These are phyloP conservation scores for Psittacula echo DNA, from an alignment of 2,797 vertebrate genomes.

Conservation along the genomic window DNA sequence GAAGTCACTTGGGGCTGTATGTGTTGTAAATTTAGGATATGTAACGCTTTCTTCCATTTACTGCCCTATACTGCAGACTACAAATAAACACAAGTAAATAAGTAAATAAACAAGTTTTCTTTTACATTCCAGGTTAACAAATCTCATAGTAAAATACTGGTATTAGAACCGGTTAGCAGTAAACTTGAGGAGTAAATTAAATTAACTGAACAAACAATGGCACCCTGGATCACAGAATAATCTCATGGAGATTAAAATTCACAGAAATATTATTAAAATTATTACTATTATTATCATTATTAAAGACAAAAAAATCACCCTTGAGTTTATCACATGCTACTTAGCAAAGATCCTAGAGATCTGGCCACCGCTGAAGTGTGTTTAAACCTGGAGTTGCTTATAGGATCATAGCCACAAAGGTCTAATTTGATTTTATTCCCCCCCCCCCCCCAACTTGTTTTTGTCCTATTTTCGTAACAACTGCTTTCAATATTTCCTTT, in stretches of 20 bases:
- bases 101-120: background rate
- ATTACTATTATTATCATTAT: slow-evolving; percentile 58
- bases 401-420: background rate
- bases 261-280: slow-evolving; percentile 70
- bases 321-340: slow-evolving; percentile 66
- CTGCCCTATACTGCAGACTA: slow-evolving; percentile 24
- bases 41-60: slow-evolving; percentile 43
- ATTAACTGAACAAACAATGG: slow-evolving; percentile 72
- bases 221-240: slow-evolving; percentile 78
- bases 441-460: background rate
- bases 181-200: slow-evolving; percentile 66
- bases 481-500: background rate
- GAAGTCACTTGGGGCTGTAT: background rate
- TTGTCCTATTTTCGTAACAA: background rate
- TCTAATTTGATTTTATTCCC: background rate
- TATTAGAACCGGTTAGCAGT: slow-evolving; percentile 61
- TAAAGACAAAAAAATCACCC: slow-evolving; percentile 61
- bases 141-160: slow-evolving; percentile 41
- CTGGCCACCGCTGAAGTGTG: slow-evolving; percentile 61
- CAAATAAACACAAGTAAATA: slow-evolving; percentile 76
- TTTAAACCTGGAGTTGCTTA: background rate
- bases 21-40: slow-evolving; percentile 36
- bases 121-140: slow-evolving; percentile 61
- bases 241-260: slow-evolving; percentile 80
- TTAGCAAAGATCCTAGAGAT: slow-evolving; percentile 54